These are phyloP conservation scores for Heliopora coerulea DNA, from an alignment of 92 coral and sea anemone species.

Conservation along the genomic window DNA sequence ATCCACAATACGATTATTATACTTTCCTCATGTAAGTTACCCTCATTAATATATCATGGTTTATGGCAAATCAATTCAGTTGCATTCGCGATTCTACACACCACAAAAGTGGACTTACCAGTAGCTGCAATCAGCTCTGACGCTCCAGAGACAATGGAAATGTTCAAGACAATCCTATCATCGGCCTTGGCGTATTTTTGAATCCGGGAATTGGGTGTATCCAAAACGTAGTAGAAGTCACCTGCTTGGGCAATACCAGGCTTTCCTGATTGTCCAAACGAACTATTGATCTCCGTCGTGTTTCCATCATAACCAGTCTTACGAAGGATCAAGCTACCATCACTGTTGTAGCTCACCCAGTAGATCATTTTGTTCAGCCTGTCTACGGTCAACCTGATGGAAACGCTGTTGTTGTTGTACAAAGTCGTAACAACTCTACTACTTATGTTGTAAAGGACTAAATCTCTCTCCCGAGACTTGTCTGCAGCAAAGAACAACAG, in stretches of 20 bases:
- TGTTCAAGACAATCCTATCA: conserved; percentile 22
- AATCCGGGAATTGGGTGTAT: conserved; percentile 15
- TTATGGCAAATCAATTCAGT: too few species aligned
- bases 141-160: conserved; percentile 22
- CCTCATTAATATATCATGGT: too few species aligned
- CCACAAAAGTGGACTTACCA: too few species aligned
- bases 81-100: too few species aligned
- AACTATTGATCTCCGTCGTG: conserved; percentile 29
- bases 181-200: conserved; percentile 29
- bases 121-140: conserved; percentile 14
- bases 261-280: conserved; percentile 13
- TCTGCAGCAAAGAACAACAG: conserved; percentile 40
- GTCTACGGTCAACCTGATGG: conserved; percentile 34
- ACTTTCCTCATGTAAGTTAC: too few species aligned
- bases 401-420: conserved; percentile 27
- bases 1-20: too few species aligned
- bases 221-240: conserved; percentile 22
- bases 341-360: conserved; percentile 32
- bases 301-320: conserved; percentile 31
- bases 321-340: conserved; percentile 18
- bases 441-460: conserved; percentile 17
- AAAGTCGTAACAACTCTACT: conserved; percentile 4
- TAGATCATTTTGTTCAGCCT: conserved; percentile 25
- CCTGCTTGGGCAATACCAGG: conserved; percentile 35
- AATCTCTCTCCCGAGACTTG: conserved; percentile 15